These are phyloP conservation scores for Agelas oroides DNA, from an alignment of 37 sponge, comb jelly and placozoan species.

Conservation along the genomic window DNA sequence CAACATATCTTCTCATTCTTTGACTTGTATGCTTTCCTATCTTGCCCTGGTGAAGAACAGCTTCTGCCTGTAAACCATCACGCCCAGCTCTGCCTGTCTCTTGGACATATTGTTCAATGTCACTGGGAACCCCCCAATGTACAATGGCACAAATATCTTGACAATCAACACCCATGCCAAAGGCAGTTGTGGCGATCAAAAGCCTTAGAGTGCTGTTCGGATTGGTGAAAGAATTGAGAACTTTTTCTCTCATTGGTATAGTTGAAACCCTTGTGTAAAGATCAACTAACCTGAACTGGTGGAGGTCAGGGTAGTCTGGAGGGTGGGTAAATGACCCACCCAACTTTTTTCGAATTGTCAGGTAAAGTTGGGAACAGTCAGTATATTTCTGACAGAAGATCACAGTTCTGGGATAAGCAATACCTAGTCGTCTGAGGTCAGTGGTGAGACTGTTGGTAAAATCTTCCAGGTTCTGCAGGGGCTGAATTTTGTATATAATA, in stretches of 20 bases:
- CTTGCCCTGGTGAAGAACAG: constrained; percentile 21
- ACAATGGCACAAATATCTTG: constrained; percentile 15
- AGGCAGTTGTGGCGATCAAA: constrained; percentile 34
- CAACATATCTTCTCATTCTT: not conserved
- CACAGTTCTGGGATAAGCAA: constrained; percentile 34
- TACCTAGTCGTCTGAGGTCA: not conserved
- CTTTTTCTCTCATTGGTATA: not conserved
- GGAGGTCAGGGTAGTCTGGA: constrained; percentile 2
- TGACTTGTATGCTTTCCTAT: not conserved
- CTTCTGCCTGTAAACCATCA: constrained; percentile 27
- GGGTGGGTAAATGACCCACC: constrained; percentile 33
- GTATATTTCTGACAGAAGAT: constrained; percentile 20
- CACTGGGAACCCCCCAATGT: constrained; percentile 36
- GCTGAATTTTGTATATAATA: constrained; percentile 3
- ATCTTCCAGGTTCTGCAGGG: not conserved
- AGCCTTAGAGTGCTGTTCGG: not conserved
- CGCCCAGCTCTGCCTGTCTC: constrained; percentile 48
- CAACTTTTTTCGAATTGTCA: not conserved
- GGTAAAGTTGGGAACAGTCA: constrained; percentile 27
- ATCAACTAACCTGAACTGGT: constrained; percentile 14
- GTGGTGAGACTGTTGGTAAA: not conserved
- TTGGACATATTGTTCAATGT: constrained; percentile 37
- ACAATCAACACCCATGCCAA: constrained; percentile 49
- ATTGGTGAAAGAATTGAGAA: constrained; percentile 26
- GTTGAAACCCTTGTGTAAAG: constrained; percentile 34